Percentiles rank a stretch among this genome's conserved stretches.
These are phyloP conservation scores for Caenorhabditis latens DNA, from an alignment of 1,140 invertebrate genomes.

Conservation along the genomic window DNA sequence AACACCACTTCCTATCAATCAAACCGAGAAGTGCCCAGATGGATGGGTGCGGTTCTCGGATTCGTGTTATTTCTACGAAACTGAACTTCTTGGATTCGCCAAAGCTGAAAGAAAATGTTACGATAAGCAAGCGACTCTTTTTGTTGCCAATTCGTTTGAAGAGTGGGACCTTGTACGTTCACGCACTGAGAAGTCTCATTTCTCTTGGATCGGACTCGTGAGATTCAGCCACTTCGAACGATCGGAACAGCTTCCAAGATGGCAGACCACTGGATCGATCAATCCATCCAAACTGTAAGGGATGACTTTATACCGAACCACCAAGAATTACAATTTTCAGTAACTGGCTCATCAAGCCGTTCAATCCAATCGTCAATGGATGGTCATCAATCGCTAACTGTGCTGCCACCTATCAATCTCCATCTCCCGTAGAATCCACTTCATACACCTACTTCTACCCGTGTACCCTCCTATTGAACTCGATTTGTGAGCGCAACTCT, in stretches of 20 bases:
- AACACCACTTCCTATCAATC: slow-evolving; percentile 35
- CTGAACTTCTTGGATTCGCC: slow-evolving; percentile 7
- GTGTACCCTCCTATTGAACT: not conserved
- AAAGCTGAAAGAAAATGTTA: slow-evolving; percentile 30
- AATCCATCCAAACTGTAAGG: slow-evolving; percentile 13
- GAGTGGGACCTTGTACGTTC: not conserved
- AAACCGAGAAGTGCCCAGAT: slow-evolving; percentile 4
- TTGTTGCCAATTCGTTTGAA: slow-evolving; percentile 28
- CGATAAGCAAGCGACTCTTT: slow-evolving; percentile 22
- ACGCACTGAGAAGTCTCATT: not conserved
- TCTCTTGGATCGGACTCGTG: slow-evolving; percentile 29
- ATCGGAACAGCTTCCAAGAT: slow-evolving; percentile 8
- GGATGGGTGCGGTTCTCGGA: slow-evolving; percentile 14
- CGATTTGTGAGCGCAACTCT: slow-evolving; percentile 34
- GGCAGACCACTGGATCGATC: slow-evolving; percentile 40
- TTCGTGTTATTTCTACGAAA: slow-evolving; percentile 45
- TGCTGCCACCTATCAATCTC: not conserved
- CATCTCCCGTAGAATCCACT: not conserved
- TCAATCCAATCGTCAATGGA: slow-evolving; percentile 18
- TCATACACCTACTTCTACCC: slow-evolving; percentile 42
- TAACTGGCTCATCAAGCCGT: slow-evolving; percentile 34
- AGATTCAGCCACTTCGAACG: slow-evolving; percentile 10
- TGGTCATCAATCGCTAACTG: slow-evolving; percentile 30
- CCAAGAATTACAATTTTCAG: not conserved
- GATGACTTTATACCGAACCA: not conserved